phyloP scores from a whole-genome alignment of 2,113 vertebrate species.

The Tupaia chinensis region DNA sequence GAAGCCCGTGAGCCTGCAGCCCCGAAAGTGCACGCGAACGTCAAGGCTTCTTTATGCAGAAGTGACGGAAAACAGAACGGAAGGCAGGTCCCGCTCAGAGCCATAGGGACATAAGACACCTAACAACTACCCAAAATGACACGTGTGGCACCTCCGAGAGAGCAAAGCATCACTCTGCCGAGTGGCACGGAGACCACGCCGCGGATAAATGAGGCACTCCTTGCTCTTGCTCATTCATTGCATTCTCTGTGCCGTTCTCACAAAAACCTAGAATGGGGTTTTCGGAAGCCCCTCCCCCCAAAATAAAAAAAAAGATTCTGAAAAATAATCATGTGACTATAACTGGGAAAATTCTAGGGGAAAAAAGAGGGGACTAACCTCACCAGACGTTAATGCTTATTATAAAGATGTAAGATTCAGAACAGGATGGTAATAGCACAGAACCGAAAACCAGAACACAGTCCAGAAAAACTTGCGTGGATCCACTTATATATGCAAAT shows the following conservation, averaged over 20 bases:
- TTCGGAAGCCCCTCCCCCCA: fast-evolving
- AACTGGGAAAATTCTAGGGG: neutral
- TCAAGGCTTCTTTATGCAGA: neutral
- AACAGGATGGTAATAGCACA: neutral
- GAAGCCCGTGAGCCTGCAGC: neutral
- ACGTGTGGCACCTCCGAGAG: fast-evolving
- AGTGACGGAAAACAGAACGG: neutral
- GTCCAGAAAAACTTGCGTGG: fast-evolving
- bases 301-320: neutral
- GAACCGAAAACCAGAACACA: neutral
- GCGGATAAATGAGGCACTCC: neutral
- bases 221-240: neutral
- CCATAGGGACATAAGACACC: neutral
- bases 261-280: neutral
- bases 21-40: neutral
- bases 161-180: fast-evolving
- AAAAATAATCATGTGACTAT: neutral
- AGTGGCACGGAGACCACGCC: fast-evolving
- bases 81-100: neutral
- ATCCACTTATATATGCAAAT: fast-evolving
- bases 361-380: neutral
- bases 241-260: fast-evolving
- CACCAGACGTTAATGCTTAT: neutral
- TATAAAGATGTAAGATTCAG: neutral
- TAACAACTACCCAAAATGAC: neutral